These are phyloP conservation scores for Myotis lucifugus DNA, from an alignment of 2,113 vertebrate species.

Conservation along the genomic window DNA sequence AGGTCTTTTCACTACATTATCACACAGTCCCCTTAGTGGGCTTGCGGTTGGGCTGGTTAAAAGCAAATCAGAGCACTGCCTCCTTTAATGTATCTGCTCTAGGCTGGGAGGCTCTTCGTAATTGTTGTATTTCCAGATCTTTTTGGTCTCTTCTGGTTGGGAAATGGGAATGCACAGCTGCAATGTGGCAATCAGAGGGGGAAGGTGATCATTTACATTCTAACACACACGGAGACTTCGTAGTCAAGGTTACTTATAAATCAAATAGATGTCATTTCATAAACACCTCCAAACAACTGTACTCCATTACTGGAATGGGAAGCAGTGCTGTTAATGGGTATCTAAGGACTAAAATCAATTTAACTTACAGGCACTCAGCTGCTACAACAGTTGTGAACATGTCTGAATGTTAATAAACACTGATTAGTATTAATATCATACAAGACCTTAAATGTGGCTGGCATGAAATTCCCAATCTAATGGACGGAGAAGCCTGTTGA, in stretches of 20 bases:
- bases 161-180: slow-evolving; percentile 51
- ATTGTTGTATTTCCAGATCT: slow-evolving; percentile 54
- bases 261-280: slow-evolving; percentile 81
- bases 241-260: slow-evolving; percentile 82
- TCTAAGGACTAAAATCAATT: slow-evolving; percentile 83
- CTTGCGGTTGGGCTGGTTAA: not conserved
- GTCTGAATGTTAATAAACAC: slow-evolving; percentile 82
- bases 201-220: slow-evolving; percentile 69
- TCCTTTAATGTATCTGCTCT: not conserved
- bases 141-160: slow-evolving; percentile 55
- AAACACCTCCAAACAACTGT: slow-evolving; percentile 82
- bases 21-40: not conserved
- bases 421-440: slow-evolving; percentile 84
- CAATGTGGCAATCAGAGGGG: slow-evolving; percentile 52
- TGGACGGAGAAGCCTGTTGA: slow-evolving; percentile 53
- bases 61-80: slow-evolving; percentile 34
- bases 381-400: slow-evolving; percentile 83
- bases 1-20: not conserved
- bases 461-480: slow-evolving; percentile 73
- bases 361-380: slow-evolving; percentile 83
- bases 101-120: not conserved
- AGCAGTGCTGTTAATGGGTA: slow-evolving; percentile 78
- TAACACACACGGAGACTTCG: slow-evolving; percentile 56
- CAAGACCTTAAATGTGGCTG: slow-evolving; percentile 74
- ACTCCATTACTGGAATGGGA: slow-evolving; percentile 82